A percentile compares a stretch with the other conserved stretches of the same genome.
Evolutionary conservation across 2,113 vertebrate species (phyloP).

Genomic region (Ameiurus melas): DNA sequence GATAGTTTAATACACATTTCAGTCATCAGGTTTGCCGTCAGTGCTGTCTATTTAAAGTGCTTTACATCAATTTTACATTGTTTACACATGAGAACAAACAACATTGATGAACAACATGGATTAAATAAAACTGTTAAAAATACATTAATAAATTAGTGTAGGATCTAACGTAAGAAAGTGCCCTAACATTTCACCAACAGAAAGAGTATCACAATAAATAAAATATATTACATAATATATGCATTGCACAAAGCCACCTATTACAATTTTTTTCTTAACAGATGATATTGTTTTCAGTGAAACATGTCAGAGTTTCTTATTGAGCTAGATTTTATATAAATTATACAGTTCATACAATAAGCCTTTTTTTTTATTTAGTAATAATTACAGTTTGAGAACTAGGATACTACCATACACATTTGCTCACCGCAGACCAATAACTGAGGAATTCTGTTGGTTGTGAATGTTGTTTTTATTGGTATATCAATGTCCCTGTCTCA

Average conservation of each 20-base stretch:
- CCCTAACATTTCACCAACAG: slow-evolving; percentile 72
- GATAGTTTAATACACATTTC: slow-evolving; percentile 61
- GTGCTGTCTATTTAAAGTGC: slow-evolving; percentile 72
- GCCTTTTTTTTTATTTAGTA: slow-evolving; percentile 48
- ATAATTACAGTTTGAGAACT: slow-evolving; percentile 60
- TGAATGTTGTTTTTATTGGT: slow-evolving; percentile 22
- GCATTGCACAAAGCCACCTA: slow-evolving; percentile 96
- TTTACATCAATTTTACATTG: slow-evolving; percentile 66
- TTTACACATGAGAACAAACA: slow-evolving; percentile 61
- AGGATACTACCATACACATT: slow-evolving; percentile 46
- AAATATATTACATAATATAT: slow-evolving; percentile 72
- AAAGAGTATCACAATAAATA: slow-evolving; percentile 69
- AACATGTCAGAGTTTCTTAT: slow-evolving; percentile 63
- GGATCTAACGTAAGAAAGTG: slow-evolving; percentile 62
- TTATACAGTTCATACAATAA: slow-evolving; percentile 62
- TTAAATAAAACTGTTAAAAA: slow-evolving; percentile 61
- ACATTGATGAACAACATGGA: slow-evolving; percentile 61
- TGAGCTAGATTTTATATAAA: slow-evolving; percentile 65
- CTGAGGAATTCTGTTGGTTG: slow-evolving; percentile 25
- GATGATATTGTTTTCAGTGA: slow-evolving; percentile 63
- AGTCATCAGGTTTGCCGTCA: slow-evolving; percentile 58
- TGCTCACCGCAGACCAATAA: slow-evolving; percentile 40
- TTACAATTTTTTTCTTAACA: slow-evolving; percentile 73
- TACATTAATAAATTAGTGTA: slow-evolving; percentile 70
- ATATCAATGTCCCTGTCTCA: slow-evolving; percentile 36